These are phyloP conservation scores for Dimorphilus gyrociliatus DNA, from an alignment of 2,888 invertebrate genomes.

Conservation along the genomic window DNA sequence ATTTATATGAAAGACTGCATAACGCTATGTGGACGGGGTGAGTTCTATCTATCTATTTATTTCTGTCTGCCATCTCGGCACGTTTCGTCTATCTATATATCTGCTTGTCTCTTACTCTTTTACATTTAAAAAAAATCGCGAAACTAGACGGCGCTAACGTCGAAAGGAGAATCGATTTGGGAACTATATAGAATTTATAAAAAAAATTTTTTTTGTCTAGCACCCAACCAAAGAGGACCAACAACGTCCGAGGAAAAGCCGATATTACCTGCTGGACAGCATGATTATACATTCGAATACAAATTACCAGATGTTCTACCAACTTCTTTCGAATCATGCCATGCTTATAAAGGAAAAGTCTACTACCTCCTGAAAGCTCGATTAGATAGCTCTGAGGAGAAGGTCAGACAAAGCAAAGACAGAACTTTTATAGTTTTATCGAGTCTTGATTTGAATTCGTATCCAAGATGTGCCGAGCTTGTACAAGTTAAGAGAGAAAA, in stretches of 20 bases:
- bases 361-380: constrained; percentile 11
- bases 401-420: constrained; percentile 6
- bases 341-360: constrained; percentile 10
- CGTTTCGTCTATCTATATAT: no score
- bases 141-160: no score
- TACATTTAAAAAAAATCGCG: no score
- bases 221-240: no score
- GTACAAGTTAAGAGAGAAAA: constrained; percentile 7
- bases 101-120: no score
- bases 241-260: no score
- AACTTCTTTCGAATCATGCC: constrained; percentile 12
- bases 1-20: constrained; percentile 13
- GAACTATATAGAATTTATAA: no score
- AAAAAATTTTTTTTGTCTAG: no score
- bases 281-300: constrained; percentile 11
- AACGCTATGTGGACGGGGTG: constrained; percentile 12
- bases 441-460: constrained; percentile 12
- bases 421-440: constrained; percentile 10
- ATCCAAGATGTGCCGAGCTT: constrained; percentile 6
- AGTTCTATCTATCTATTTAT: not conserved
- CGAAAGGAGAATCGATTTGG: no score
- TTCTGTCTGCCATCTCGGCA: no score
- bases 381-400: constrained; percentile 11
- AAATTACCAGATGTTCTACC: constrained; percentile 9
- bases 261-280: constrained; percentile 9